Conservation (phyloP, 2,113 vertebrate species). For the Trogon surrucura region DNA sequence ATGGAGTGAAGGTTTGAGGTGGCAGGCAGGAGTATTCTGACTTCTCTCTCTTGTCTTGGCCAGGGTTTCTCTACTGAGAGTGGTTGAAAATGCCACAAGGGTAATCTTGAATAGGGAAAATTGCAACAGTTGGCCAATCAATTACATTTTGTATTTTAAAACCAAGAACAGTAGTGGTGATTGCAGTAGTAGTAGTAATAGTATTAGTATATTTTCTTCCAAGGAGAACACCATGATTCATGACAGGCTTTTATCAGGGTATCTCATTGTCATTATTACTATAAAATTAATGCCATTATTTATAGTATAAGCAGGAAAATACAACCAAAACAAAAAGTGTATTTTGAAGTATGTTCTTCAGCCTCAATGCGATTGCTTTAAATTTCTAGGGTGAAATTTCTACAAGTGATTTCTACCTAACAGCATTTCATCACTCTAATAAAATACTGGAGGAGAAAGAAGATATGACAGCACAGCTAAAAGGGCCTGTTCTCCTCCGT, state of each 20-base stretch:
- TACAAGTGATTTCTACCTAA: background rate
- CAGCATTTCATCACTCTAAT: background rate
- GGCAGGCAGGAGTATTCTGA: background rate
- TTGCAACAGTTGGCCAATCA: background rate
- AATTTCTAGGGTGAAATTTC: background rate
- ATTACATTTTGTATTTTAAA: background rate
- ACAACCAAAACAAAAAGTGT: background rate
- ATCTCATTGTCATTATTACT: background rate
- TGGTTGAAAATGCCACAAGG: background rate
- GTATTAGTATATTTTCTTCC: background rate
- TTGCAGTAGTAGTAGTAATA: background rate
- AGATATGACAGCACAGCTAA: background rate
- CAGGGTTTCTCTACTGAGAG: background rate
- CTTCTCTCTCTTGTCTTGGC: background rate
- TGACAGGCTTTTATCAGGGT: background rate
- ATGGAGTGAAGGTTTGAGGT: background rate
- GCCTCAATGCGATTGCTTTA: background rate
- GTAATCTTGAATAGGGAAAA: background rate
- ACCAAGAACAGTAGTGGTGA: background rate
- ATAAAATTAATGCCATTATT: background rate
- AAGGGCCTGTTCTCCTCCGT: background rate
- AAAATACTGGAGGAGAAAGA: background rate
- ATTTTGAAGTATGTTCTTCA: background rate
- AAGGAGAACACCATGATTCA: background rate
- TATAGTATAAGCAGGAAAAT: background rate